Base-by-base conservation (phyloP, 2,797 vertebrate species). In the Aeoliscus strigatus region DNA sequence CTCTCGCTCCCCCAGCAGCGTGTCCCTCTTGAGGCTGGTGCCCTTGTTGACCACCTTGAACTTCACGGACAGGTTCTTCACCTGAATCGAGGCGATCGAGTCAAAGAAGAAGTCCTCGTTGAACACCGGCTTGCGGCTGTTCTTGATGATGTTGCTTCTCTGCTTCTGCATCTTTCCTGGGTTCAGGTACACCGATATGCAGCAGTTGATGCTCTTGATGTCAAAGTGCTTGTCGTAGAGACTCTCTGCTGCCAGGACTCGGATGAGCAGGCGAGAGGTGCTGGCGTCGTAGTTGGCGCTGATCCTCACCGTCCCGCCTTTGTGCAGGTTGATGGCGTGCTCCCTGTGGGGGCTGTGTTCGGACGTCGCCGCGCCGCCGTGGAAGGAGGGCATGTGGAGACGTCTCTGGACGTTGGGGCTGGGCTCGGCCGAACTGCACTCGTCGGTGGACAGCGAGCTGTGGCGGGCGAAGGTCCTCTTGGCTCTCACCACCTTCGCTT, bases 21-120 rank as follows among this genome's bases (percentile, higher is more conserved):
- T 89, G 86, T 97, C 92, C 70, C 95, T 86, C 84, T 96, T 97
- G 7, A 99, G 90, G 73, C 94, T 95, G 58, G 93, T 90, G 14
- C 94, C 96, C 66, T 94, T 97, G 84, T 99, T 98, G n/a, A 98
- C 91, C 80, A 97, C 96, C 70, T 99, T 99, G 76, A 99, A 78
- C 81, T 96, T 93, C 57, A 99, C 85, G 1, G 90, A 88, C 74
- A 97, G 86, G 67, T 89, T 93, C 65, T 91, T 93, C 47, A 83
- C 88, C 3, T 94, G 92, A 9, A 81, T 81, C 0, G 86, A 69
- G 9, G 90, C 90, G 54, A 98, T 78, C 2, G 91, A 88, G 1
- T 97, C 95, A 2, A 99, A 99, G 88, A 96, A 98, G 82, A 99
- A 99, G 82, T 99, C 96, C 80, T 99, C 95, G 0, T 97, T 97